phyloP scores from a whole-genome alignment of 1,140 invertebrate species.

The Leucophenga varia region DNA sequence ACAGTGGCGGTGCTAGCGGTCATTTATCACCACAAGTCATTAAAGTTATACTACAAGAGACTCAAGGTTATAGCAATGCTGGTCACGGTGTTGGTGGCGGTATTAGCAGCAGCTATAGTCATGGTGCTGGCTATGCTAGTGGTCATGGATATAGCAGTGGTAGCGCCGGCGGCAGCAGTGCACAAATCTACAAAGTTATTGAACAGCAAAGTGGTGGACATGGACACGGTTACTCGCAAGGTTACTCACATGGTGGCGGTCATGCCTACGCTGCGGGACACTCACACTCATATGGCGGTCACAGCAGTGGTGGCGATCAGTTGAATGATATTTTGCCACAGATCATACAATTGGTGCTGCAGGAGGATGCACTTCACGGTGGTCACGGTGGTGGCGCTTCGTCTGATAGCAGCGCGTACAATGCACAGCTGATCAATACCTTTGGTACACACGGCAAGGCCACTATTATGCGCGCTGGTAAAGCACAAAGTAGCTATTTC shows the following conservation, averaged over 20 bases:
- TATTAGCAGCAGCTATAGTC: slow-evolving; percentile 13
- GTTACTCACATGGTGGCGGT: slow-evolving; percentile 8
- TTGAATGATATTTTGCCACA: slow-evolving; percentile 40
- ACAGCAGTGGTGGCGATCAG: slow-evolving; percentile 15
- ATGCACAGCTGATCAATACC: slow-evolving; percentile 34
- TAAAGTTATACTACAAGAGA: slow-evolving; percentile 40
- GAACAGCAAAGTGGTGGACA: slow-evolving; percentile 22
- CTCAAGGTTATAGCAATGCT: slow-evolving; percentile 28
- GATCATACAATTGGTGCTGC: slow-evolving; percentile 41
- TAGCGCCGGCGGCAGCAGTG: slow-evolving; percentile 17
- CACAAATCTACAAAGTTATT: slow-evolving; percentile 41
- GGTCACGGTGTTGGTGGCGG: slow-evolving; percentile 11
- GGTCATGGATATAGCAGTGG: too few relatives aligned
- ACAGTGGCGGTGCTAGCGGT: slow-evolving; percentile 1
- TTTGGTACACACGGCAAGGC: slow-evolving; percentile 37
- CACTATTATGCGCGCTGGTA: slow-evolving; percentile 34
- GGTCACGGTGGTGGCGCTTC: slow-evolving; percentile 23
- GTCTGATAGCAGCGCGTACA: slow-evolving; percentile 31
- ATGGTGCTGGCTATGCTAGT: too few relatives aligned
- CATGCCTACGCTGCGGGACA: slow-evolving; percentile 16
- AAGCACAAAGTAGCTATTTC: slow-evolving; percentile 37
- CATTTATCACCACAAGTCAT: slow-evolving; percentile 33
- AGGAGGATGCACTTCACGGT: slow-evolving; percentile 29
- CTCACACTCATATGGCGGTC: not conserved
- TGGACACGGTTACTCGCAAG: slow-evolving; percentile 21